These are phyloP conservation scores for Onthophagus sagittarius DNA, from an alignment of 2,888 invertebrate genomes.

Conservation along the genomic window DNA sequence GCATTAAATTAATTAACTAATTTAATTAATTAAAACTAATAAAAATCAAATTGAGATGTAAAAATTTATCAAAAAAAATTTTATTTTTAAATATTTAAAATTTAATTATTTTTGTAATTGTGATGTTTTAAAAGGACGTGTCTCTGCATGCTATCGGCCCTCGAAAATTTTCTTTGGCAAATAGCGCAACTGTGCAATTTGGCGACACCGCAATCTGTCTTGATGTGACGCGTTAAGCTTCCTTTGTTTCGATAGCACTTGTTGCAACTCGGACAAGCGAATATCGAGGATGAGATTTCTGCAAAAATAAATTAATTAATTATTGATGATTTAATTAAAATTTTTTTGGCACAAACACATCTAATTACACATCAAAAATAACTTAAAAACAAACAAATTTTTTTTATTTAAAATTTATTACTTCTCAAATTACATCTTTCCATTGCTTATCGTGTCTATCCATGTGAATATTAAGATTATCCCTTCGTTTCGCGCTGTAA, in stretches of 20 bases:
- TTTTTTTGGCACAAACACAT: background rate
- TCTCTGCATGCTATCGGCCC: background rate
- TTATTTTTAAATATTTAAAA: too few relatives aligned
- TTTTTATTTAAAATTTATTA: too few relatives aligned
- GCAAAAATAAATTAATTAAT: background rate
- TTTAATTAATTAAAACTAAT: too few relatives aligned
- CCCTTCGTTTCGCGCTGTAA: slow-evolving; percentile 25
- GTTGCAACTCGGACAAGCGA: slow-evolving; percentile 19
- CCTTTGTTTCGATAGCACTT: slow-evolving; percentile 19
- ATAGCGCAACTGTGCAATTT: slow-evolving; percentile 16
- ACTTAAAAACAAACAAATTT: background rate
- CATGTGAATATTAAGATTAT: slow-evolving; percentile 15
- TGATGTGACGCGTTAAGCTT: slow-evolving; percentile 16
- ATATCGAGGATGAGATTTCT: background rate
- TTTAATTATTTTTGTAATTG: too few relatives aligned
- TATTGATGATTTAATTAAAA: background rate
- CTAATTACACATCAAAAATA: background rate
- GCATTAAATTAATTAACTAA: too few relatives aligned
- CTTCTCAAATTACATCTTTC: background rate
- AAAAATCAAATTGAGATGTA: too few relatives aligned
- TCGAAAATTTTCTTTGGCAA: slow-evolving; percentile 5
- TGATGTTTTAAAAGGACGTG: background rate
- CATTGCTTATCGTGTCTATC: background rate
- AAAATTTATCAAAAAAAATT: too few relatives aligned
- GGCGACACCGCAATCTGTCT: slow-evolving; percentile 21